Evolutionary conservation across 2,797 vertebrate species (phyloP), one percentile per base, ranked within the genome.

Genomic region (Phoebastria nigripes): DNA sequence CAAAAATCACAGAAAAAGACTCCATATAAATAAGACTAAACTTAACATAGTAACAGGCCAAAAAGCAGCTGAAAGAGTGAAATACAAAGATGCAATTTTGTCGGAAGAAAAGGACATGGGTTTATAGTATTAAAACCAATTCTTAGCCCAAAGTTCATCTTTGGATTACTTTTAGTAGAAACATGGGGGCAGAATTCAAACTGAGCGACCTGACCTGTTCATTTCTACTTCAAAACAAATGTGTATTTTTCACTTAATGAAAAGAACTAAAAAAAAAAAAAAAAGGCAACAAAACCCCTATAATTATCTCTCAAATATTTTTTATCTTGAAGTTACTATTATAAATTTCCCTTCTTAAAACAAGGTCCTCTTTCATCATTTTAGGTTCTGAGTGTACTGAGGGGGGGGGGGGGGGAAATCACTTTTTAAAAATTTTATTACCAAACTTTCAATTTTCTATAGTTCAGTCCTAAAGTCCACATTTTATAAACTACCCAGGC

Each of bases 201-300:
- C 41, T 44, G 20, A 86, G 26, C 66, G 41, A 62, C 46, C 17
- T 41, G 29, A 79, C 20, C n/a, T 67, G 4, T 78, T 85, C 8
- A 55, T n/a, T 89, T 87, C 72, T 39, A 44, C 28, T 83, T 77
- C 15, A 85, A 78, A 97, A 81, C n/a, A 82, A 37, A 44, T 29
- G 3, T 15, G 12, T 22, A 10, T 63, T 76, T 94, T 87, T 90
- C 35, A 55, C 52, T 73, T 76, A 70, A 49, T 65, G 49, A 65
- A 65, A 87, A 84, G 8, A 88, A 88, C 2, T 67, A 15, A 28
- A 26, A 16, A 58, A 39, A 49, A 33, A 73, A 33, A 37, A 37
- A 37, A 37, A 37, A 37, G 1, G 1, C 55, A 86, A 63, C 13
- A 78, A 69, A 92, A 62, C 28, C 20, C 31, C 25, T 63, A 42